Percentiles rank a stretch among this genome's conserved stretches.
Evolutionary conservation across 2,797 vertebrate genomes (phyloP).

Genomic region (Oreochromis grahami): DNA sequence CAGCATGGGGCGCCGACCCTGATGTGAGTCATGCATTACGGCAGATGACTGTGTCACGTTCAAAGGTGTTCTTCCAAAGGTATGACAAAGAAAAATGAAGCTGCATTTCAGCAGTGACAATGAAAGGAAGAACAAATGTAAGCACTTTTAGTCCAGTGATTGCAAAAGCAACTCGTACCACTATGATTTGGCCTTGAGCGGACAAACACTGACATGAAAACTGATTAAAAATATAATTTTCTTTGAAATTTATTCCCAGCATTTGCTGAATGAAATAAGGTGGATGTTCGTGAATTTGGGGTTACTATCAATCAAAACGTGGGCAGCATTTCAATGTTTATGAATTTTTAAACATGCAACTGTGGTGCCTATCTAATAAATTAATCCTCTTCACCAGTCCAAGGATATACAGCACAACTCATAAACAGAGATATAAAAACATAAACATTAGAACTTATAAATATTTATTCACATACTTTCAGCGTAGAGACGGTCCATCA

Average conservation of each 20-base stretch:
- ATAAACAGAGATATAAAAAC: constrained; percentile 31
- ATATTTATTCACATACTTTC: constrained; percentile 64
- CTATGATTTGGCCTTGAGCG: not conserved
- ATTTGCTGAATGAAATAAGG: not conserved
- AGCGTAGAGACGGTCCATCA: constrained; percentile 41
- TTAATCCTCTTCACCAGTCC: not conserved
- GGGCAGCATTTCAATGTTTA: constrained; percentile 25
- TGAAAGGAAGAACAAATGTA: constrained; percentile 27
- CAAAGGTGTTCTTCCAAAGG: not conserved
- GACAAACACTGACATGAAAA: not conserved
- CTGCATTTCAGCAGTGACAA: not conserved
- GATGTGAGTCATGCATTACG: not conserved
- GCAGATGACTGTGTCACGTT: not conserved
- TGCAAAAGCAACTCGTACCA: not conserved
- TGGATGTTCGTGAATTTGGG: not conserved
- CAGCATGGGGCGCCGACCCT: constrained; percentile 6
- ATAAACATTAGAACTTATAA: constrained; percentile 43
- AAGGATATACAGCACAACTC: not conserved
- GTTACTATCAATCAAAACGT: not conserved
- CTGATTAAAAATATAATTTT: not conserved
- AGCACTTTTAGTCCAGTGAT: not conserved
- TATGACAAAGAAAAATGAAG: not conserved
- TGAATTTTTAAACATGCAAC: constrained; percentile 24
- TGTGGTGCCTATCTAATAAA: not conserved
- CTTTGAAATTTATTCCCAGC: not conserved